phyloP scores from a whole-genome alignment of 2,113 vertebrate species.

The Gila orcuttii region DNA sequence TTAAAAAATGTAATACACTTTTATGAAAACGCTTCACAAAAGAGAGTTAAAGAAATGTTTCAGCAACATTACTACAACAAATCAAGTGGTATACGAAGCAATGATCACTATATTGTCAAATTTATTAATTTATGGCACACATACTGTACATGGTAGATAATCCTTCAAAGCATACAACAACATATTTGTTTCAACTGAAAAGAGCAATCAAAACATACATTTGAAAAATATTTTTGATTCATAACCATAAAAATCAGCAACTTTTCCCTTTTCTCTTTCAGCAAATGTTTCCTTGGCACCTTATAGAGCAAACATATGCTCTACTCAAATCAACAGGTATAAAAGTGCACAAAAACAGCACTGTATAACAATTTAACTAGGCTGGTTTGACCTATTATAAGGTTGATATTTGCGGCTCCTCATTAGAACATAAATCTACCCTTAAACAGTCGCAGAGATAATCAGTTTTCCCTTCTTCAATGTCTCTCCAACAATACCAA shows the following conservation, averaged over 20 bases:
- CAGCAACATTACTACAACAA: constrained; percentile 2
- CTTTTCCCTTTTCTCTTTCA: background rate
- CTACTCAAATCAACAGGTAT: background rate
- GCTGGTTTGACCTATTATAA: constrained; percentile 26
- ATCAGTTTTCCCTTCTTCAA: background rate
- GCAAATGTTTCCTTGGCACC: constrained; percentile 14
- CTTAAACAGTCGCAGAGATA: background rate
- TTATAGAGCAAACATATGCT: background rate
- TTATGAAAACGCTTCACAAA: background rate
- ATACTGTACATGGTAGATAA: constrained; percentile 27
- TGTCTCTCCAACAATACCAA: background rate
- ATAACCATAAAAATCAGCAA: constrained; percentile 14
- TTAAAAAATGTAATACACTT: background rate
- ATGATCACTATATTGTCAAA: background rate
- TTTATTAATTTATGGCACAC: constrained; percentile 24
- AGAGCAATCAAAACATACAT: background rate
- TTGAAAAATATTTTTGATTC: background rate
- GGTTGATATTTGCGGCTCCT: background rate
- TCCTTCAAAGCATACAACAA: constrained; percentile 10
- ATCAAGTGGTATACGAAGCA: background rate
- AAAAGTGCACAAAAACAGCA: constrained; percentile 28
- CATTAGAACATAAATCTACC: background rate
- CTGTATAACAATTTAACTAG: constrained; percentile 1
- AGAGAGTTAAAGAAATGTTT: background rate
- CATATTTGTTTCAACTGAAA: constrained; percentile 31